phyloP scores from a whole-genome alignment of 2,888 invertebrate species.

The Helleia helle region DNA sequence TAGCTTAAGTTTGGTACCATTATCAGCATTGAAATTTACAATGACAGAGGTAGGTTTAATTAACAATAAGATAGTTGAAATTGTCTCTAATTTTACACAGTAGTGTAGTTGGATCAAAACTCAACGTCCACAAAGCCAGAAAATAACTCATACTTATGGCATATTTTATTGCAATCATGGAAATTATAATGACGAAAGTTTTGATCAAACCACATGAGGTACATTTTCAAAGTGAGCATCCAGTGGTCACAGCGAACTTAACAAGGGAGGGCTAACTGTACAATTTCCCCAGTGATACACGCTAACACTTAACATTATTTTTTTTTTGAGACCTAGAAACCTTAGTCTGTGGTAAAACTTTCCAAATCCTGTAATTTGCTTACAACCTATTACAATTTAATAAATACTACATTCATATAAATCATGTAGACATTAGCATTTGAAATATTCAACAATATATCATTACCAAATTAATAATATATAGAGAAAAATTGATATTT shows the following conservation, averaged over 20 bases:
- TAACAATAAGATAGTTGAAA: slow-evolving; percentile 59
- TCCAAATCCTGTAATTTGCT: slow-evolving; percentile 63
- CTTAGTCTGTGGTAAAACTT: slow-evolving; percentile 66
- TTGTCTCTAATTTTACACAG: slow-evolving; percentile 68
- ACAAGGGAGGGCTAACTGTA: slow-evolving; percentile 74
- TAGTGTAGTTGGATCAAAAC: slow-evolving; percentile 60
- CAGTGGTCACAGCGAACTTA: slow-evolving; percentile 71
- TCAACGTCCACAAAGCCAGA: slow-evolving; percentile 41
- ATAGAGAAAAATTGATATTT: slow-evolving; percentile 19
- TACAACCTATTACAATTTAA: slow-evolving; percentile 33
- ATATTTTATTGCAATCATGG: slow-evolving; percentile 52
- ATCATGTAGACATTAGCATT: slow-evolving; percentile 41
- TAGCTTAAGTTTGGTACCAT: slow-evolving; percentile 68
- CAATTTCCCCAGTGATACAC: slow-evolving; percentile 71
- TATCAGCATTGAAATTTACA: slow-evolving; percentile 69
- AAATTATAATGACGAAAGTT: slow-evolving; percentile 52
- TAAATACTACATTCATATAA: slow-evolving; percentile 37
- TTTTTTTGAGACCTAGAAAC: slow-evolving; percentile 58
- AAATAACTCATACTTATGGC: slow-evolving; percentile 42
- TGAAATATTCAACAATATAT: slow-evolving; percentile 31
- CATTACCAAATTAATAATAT: slow-evolving; percentile 19
- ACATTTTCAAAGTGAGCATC: slow-evolving; percentile 60
- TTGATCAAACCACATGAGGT: slow-evolving; percentile 59
- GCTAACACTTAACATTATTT: slow-evolving; percentile 73
- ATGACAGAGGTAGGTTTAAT: slow-evolving; percentile 70